These are phyloP conservation scores for Microctenopoma steveboyesi DNA, from an alignment of 2,797 vertebrate genomes.

Conservation along the genomic window DNA sequence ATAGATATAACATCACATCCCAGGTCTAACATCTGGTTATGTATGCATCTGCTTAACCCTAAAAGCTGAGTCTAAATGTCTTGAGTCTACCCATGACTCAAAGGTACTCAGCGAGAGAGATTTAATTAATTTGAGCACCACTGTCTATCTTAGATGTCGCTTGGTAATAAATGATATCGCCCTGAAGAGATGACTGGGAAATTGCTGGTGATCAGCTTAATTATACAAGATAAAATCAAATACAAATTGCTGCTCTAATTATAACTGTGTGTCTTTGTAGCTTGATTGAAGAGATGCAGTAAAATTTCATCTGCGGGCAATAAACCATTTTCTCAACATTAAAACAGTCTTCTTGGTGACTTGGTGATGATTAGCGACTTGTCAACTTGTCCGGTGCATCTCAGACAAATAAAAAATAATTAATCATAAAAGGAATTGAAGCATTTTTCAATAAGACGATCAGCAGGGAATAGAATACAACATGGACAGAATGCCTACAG, in stretches of 20 bases:
- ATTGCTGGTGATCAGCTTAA: constrained; percentile 25
- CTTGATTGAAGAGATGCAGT: constrained; percentile 14
- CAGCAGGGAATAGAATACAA: not conserved
- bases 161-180: constrained; percentile 21
- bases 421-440: constrained; percentile 6
- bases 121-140: constrained; percentile 23
- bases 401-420: not conserved
- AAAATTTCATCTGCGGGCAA: constrained; percentile 13
- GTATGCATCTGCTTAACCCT: constrained; percentile 4
- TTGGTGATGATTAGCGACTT: not conserved
- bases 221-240: constrained; percentile 41
- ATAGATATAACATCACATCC: not conserved
- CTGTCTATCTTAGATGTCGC: constrained; percentile 23
- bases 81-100: not conserved
- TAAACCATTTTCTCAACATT: constrained; percentile 2
- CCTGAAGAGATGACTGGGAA: not conserved
- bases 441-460: no score
- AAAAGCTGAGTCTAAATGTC: not conserved
- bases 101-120: not conserved
- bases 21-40: not conserved
- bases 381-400: not conserved
- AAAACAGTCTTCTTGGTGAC: not conserved
- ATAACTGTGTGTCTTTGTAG: not conserved
- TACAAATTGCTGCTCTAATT: constrained; percentile 36
- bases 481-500: not conserved